These are phyloP conservation scores for Mustelus asterias DNA, from an alignment of 2,113 vertebrate species.

Conservation along the genomic window DNA sequence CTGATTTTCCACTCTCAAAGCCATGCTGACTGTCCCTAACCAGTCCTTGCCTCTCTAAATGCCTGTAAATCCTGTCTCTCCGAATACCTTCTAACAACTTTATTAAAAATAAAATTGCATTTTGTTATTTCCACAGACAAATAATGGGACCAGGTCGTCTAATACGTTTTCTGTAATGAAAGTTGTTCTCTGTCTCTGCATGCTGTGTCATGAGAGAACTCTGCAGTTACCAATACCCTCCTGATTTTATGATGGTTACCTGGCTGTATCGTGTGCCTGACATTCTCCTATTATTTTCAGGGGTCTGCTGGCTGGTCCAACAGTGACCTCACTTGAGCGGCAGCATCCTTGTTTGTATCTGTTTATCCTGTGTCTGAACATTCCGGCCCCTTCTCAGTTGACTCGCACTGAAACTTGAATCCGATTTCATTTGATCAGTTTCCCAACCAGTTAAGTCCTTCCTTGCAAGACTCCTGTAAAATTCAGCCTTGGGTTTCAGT, in stretches of 20 bases:
- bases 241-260: background rate
- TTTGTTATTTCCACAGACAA: background rate
- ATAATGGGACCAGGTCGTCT: background rate
- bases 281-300: background rate
- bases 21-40: no score
- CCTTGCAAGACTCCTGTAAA: background rate
- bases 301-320: background rate
- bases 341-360: background rate
- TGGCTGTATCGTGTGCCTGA: background rate
- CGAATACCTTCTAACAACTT: no score
- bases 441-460: background rate
- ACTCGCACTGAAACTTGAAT: background rate
- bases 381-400: background rate
- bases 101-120: background rate
- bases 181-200: background rate
- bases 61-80: no score
- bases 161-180: background rate
- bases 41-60: no score
- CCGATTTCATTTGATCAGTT: background rate
- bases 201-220: background rate
- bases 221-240: background rate
- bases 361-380: background rate
- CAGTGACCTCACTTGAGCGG: background rate
- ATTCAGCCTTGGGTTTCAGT: background rate
- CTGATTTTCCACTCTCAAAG: no score